A percentile compares a stretch with the other conserved stretches of the same genome.
These are phyloP conservation scores for Pristionchus entomophagus DNA, from an alignment of 2,888 invertebrate species.

Conservation along the genomic window DNA sequence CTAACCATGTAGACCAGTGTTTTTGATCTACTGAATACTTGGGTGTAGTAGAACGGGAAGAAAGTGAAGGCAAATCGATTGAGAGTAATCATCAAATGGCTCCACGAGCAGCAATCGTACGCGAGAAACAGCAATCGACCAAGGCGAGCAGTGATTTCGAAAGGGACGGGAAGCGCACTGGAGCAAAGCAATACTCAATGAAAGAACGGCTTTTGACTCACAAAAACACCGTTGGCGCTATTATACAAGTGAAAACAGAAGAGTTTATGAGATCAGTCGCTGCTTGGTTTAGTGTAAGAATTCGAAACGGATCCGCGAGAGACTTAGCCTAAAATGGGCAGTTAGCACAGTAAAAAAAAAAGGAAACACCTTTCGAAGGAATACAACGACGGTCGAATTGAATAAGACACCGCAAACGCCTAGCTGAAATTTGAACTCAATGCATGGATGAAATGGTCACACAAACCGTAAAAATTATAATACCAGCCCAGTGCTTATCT, in stretches of 20 bases:
- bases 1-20: conserved; percentile 16
- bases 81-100: conserved; percentile 25
- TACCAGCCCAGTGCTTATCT: background rate
- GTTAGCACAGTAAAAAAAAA: too few relatives aligned
- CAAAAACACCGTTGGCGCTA: conserved; percentile 21
- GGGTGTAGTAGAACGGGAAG: background rate
- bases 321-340: conserved; percentile 18
- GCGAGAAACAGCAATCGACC: conserved; percentile 31
- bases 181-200: too few relatives aligned
- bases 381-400: background rate
- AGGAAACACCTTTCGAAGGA: background rate
- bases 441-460: background rate
- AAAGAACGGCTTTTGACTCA: too few relatives aligned
- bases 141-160: background rate
- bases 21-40: background rate
- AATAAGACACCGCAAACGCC: background rate
- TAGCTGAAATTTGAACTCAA: background rate
- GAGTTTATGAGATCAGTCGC: conserved; percentile 36
- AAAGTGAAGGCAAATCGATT: conserved; percentile 16
- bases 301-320: background rate
- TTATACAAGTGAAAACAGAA: background rate
- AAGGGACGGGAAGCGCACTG: background rate
- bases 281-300: conserved; percentile 17
- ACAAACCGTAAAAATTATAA: conserved; percentile 11
- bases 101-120: conserved; percentile 44